Conservation (phyloP, 2,113 vertebrate genomes). For the Gymnobelideus leadbeateri region DNA sequence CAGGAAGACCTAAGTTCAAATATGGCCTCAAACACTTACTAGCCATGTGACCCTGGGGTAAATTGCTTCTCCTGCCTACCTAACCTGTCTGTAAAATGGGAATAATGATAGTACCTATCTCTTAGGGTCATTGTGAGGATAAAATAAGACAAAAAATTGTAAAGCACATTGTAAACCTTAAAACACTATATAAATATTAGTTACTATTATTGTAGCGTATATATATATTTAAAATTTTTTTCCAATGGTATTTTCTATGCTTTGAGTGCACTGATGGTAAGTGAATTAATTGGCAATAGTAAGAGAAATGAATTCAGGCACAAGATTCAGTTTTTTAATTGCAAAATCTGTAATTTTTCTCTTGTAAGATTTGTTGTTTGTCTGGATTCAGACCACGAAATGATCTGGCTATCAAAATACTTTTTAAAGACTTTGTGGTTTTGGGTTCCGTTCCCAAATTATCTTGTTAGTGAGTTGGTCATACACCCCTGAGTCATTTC, state of each 20-base stretch:
- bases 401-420: conserved; percentile 18
- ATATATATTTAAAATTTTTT: too few relatives aligned
- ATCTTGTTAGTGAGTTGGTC: conserved; percentile 35
- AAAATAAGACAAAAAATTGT: not conserved
- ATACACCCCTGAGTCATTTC: conserved; percentile 61
- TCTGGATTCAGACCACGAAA: conserved; percentile 44
- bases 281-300: not conserved
- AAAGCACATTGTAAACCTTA: not conserved
- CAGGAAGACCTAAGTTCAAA: not conserved
- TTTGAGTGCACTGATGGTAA: not conserved
- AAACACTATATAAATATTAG: not conserved
- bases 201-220: not conserved
- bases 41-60: not conserved
- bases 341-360: not conserved
- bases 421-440: not conserved
- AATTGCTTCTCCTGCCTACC: not conserved
- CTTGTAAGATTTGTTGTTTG: not conserved
- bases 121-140: not conserved
- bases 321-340: not conserved
- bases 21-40: not conserved
- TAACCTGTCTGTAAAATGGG: not conserved
- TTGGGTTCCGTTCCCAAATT: conserved; percentile 28
- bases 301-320: not conserved
- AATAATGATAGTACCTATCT: not conserved
- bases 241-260: not conserved